phyloP scores from a whole-genome alignment of 30 jellyfish, hydroid and myxozoan species.

The Hydractinia symbiolongicarpus region DNA sequence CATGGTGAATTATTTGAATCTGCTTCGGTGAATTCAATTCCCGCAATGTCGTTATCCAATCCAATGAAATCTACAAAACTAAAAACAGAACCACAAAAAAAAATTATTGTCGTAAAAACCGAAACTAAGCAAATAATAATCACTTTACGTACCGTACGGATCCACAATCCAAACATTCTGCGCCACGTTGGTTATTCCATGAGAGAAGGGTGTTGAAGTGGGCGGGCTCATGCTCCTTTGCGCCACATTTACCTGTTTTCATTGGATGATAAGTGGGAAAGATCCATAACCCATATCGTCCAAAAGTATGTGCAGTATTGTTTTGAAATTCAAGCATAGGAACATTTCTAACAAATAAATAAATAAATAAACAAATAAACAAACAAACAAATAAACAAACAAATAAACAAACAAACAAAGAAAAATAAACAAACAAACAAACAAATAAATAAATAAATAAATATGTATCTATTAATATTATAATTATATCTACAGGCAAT shows the following conservation, averaged over 20 bases:
- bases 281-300: conserved; percentile 93
- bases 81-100: background rate
- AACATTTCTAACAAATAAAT: conserved; percentile 47
- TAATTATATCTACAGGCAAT: no score
- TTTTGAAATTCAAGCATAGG: conserved; percentile 80
- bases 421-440: no score
- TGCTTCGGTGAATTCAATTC: conserved; percentile 83
- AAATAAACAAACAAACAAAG: no score
- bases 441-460: no score
- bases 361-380: no score
- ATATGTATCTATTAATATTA: no score
- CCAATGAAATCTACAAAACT: conserved; percentile 66
- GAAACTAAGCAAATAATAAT: background rate
- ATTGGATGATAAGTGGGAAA: conserved; percentile 93
- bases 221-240: conserved; percentile 70
- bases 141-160: conserved; percentile 44
- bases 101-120: background rate
- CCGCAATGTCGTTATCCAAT: conserved; percentile 84
- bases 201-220: conserved; percentile 48
- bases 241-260: conserved; percentile 67
- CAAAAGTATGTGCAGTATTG: conserved; percentile 91
- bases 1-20: conserved; percentile 73
- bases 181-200: conserved; percentile 90
- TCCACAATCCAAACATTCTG: conserved; percentile 87
- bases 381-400: no score